These are phyloP conservation scores for Ichneumoninae sp. DNA, from an alignment of 2,888 invertebrate species.

Conservation along the genomic window DNA sequence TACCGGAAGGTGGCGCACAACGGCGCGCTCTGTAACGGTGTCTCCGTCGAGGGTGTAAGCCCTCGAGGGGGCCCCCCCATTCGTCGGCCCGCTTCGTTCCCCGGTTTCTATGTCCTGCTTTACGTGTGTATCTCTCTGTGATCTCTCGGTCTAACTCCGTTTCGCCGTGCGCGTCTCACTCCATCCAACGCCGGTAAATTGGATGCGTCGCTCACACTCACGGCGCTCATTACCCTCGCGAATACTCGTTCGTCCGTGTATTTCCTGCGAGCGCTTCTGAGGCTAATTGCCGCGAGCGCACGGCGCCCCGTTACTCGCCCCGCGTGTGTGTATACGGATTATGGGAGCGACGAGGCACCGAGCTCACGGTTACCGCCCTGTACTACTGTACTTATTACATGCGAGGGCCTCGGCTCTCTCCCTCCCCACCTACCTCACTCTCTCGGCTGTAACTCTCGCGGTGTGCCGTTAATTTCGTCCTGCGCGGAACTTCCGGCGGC, in stretches of 20 bases:
- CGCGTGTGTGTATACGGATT: slow-evolving; percentile 70
- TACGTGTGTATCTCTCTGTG: slow-evolving; percentile 19
- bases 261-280: slow-evolving; percentile 72
- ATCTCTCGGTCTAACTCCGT: slow-evolving; percentile 53
- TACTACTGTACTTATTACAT: slow-evolving; percentile 45
- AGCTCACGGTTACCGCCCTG: slow-evolving; percentile 52
- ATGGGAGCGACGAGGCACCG: slow-evolving; percentile 71
- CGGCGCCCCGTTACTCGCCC: slow-evolving; percentile 75
- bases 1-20: slow-evolving; percentile 71
- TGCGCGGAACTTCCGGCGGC: slow-evolving; percentile 45
- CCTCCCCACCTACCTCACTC: background rate
- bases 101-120: slow-evolving; percentile 38
- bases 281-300: slow-evolving; percentile 79
- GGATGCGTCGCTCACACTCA: slow-evolving; percentile 52
- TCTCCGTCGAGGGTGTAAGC: slow-evolving; percentile 71
- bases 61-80: slow-evolving; percentile 50
- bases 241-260: slow-evolving; percentile 76
- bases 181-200: slow-evolving; percentile 17
- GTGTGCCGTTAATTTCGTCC: slow-evolving; percentile 77
- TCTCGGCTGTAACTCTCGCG: slow-evolving; percentile 40
- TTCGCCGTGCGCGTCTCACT: slow-evolving; percentile 27
- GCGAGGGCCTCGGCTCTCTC: slow-evolving; percentile 18
- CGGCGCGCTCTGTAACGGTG: slow-evolving; percentile 73
- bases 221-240: slow-evolving; percentile 64
- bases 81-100: slow-evolving; percentile 42